Conservation (phyloP, 2,888 invertebrate genomes). For the Orchesella flavescens region DNA sequence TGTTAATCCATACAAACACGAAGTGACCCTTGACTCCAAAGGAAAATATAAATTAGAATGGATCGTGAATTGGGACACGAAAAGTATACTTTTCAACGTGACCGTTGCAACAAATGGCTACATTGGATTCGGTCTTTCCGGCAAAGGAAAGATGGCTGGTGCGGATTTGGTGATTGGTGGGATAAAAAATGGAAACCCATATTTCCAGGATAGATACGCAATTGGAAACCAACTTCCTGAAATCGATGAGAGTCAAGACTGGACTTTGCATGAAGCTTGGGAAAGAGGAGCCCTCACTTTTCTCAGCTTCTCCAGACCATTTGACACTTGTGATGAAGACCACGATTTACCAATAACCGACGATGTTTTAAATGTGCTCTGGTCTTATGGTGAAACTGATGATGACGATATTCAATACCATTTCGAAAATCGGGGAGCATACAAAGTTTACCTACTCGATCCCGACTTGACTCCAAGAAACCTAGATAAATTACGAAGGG, state of each 20-base stretch:
- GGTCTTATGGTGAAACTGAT: slow-evolving; percentile 52
- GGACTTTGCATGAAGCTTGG: slow-evolving; percentile 22
- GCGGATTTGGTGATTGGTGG: slow-evolving; percentile 48
- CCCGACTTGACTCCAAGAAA: slow-evolving; percentile 19
- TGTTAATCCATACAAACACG: slow-evolving; percentile 37
- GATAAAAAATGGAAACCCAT: slow-evolving; percentile 15
- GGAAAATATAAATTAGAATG: slow-evolving; percentile 39
- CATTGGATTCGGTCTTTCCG: slow-evolving; percentile 21
- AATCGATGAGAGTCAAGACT: slow-evolving; percentile 27
- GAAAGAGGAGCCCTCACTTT: slow-evolving; percentile 28
- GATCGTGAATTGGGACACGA: slow-evolving; percentile 3
- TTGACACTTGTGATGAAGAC: slow-evolving; percentile 43
- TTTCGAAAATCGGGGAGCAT: slow-evolving; percentile 28
- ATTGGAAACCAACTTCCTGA: slow-evolving; percentile 29
- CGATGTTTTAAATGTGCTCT: slow-evolving; percentile 18
- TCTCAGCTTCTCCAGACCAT: slow-evolving; percentile 32
- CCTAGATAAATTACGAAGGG: background rate
- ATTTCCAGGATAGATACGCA: slow-evolving; percentile 34
- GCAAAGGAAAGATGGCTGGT: slow-evolving; percentile 34
- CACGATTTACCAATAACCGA: slow-evolving; percentile 36
- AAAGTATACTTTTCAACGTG: slow-evolving; percentile 28
- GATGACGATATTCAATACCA: slow-evolving; percentile 32
- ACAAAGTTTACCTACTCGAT: slow-evolving; percentile 18
- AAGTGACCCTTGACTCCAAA: background rate
- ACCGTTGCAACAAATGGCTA: slow-evolving; percentile 44